A percentile compares a stretch with the other conserved stretches of the same genome.
phyloP scores from a whole-genome alignment of 1,140 invertebrate genomes.

The Manduca sexta region DNA sequence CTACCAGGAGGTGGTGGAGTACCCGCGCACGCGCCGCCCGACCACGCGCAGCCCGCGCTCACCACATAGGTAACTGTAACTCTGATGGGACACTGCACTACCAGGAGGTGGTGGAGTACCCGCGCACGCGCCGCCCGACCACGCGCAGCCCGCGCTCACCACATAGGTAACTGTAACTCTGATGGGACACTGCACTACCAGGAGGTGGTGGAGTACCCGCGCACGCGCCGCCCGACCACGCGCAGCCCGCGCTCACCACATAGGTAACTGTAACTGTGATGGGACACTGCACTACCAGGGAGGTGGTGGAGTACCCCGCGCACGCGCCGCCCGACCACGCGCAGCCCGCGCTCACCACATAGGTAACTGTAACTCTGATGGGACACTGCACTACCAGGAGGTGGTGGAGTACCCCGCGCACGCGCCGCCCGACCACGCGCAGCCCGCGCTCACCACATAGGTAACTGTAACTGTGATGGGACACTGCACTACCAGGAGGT shows the following conservation, averaged over 20 bases:
- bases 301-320: too few species aligned
- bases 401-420: too few species aligned
- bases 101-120: too few species aligned
- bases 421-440: constrained; percentile 24
- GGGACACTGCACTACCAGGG: too few species aligned
- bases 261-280: too few species aligned
- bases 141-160: too few species aligned
- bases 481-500: not conserved
- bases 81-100: too few species aligned
- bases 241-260: constrained; percentile 16
- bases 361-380: not conserved
- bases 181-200: too few species aligned
- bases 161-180: not conserved
- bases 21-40: constrained; percentile 77
- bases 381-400: not conserved
- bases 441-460: constrained; percentile 51
- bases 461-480: too few species aligned
- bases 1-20: not conserved
- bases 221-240: constrained; percentile 86
- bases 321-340: constrained; percentile 81
- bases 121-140: constrained; percentile 65
- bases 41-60: constrained; percentile 75
- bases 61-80: not conserved
- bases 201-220: not conserved
- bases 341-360: not conserved